phyloP scores from a whole-genome alignment of 1,140 invertebrate species.

The Brachystomella parvula region DNA sequence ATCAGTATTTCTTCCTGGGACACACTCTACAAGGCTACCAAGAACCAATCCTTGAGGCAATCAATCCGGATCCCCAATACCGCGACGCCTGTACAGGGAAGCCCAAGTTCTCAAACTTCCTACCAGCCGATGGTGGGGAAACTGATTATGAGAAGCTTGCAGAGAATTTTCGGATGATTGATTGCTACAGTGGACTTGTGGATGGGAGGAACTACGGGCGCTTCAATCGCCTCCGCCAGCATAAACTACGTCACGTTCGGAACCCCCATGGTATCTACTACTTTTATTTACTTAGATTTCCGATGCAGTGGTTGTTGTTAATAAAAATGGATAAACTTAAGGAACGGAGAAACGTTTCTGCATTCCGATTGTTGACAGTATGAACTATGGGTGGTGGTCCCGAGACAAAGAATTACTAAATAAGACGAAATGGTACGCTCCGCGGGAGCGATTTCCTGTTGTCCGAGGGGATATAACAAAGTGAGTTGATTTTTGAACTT shows the following conservation, averaged over 20 bases:
- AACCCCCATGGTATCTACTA: conserved; percentile 25
- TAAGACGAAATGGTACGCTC: conserved; percentile 28
- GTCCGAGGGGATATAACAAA: conserved; percentile 31
- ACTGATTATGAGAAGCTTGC: conserved; percentile 24
- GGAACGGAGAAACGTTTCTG: conserved; percentile 26
- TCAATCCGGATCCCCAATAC: conserved; percentile 23
- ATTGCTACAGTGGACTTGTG: conserved; percentile 31
- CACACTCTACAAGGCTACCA: conserved; percentile 32
- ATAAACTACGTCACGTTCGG: conserved; percentile 25
- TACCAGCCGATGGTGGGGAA: conserved; percentile 14
- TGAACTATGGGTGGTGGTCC: conserved; percentile 32
- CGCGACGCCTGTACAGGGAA: conserved; percentile 16
- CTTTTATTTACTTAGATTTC: background rate
- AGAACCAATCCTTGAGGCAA: conserved; percentile 24
- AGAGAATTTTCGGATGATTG: conserved; percentile 30
- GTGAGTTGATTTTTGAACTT: conserved; percentile 15
- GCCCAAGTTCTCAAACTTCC: conserved; percentile 21
- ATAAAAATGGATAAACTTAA: background rate
- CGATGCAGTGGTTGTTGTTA: no score
- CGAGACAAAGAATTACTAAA: conserved; percentile 24
- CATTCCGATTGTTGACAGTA: conserved; percentile 21
- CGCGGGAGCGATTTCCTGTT: conserved; percentile 21
- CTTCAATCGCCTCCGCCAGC: conserved; percentile 18
- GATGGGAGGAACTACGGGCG: conserved; percentile 32
- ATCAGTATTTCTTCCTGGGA: conserved; percentile 23